Conservation (phyloP, 1,140 invertebrate species). For the Drosophila leontia region DNA sequence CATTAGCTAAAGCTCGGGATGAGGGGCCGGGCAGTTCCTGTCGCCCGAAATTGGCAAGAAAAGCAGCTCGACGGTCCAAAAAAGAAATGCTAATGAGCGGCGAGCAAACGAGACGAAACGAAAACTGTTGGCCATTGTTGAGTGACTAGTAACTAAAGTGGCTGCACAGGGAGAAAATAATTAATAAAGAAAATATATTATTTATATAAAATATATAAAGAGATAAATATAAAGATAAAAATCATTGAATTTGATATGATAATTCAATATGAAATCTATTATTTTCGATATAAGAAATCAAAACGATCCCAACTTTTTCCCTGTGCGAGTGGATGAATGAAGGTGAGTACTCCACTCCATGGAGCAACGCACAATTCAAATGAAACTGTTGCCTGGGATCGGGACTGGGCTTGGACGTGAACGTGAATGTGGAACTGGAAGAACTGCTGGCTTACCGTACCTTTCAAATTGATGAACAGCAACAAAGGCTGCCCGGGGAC, state of each 20-base stretch:
- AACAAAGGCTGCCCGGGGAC: constrained; percentile 69
- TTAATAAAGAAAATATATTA: too few relatives aligned
- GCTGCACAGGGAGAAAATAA: constrained; percentile 9
- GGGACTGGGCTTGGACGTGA: constrained; percentile 16
- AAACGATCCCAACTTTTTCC: neutral
- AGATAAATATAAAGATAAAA: neutral
- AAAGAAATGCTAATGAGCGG: constrained; percentile 50
- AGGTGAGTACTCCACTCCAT: constrained; percentile 21
- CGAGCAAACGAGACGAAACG: constrained; percentile 38
- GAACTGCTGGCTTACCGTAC: constrained; percentile 67
- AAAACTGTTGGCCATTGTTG: constrained; percentile 43
- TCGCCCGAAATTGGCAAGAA: constrained; percentile 51
- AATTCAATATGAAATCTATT: neutral
- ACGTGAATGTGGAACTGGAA: constrained; percentile 25
- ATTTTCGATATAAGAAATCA: neutral
- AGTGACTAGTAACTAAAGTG: constrained; percentile 39
- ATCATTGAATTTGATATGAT: too few relatives aligned
- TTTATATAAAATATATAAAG: neutral
- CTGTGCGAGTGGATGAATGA: constrained; percentile 24
- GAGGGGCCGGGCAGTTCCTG: constrained; percentile 30
- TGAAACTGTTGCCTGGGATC: constrained; percentile 54
- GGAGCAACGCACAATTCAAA: constrained; percentile 59
- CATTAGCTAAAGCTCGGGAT: constrained; percentile 35
- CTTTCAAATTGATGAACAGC: constrained; percentile 83
- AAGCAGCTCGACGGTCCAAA: constrained; percentile 36